phyloP scores from a whole-genome alignment of 2,113 vertebrate genomes.

The Lophotis ruficrista region DNA sequence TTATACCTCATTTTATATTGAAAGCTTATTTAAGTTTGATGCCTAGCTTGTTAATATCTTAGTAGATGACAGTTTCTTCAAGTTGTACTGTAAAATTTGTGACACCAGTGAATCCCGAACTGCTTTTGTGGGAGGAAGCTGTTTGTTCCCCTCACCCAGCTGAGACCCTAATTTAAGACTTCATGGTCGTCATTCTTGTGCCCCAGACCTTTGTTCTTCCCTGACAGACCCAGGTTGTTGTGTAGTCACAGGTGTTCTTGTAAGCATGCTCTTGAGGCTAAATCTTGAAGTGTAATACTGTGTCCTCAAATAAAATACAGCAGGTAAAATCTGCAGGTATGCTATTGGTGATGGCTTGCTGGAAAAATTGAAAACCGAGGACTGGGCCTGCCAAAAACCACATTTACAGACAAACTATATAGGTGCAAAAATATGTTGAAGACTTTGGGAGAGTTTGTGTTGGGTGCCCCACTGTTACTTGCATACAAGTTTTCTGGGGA shows the following conservation, averaged over 20 bases:
- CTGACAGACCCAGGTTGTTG: background rate
- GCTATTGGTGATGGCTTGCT: background rate
- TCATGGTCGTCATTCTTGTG: background rate
- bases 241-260: background rate
- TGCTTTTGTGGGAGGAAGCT: background rate
- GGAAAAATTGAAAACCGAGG: background rate
- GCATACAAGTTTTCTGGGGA: background rate
- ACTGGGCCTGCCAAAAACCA: background rate
- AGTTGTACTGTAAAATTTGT: background rate
- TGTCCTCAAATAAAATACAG: background rate
- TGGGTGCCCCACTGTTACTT: background rate
- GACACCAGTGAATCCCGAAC: background rate
- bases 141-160: background rate
- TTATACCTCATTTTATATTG: background rate
- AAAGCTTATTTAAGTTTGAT: background rate
- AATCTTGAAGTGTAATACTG: background rate
- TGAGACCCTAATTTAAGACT: background rate
- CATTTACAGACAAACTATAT: background rate
- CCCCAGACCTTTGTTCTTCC: background rate
- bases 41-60: background rate
- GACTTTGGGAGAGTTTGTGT: background rate
- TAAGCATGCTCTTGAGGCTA: background rate
- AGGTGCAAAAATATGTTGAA: background rate
- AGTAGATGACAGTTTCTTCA: background rate
- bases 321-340: background rate